These are phyloP conservation scores for Cricetomys ansorgei DNA, from an alignment of 2,113 vertebrate species.

Conservation along the genomic window DNA sequence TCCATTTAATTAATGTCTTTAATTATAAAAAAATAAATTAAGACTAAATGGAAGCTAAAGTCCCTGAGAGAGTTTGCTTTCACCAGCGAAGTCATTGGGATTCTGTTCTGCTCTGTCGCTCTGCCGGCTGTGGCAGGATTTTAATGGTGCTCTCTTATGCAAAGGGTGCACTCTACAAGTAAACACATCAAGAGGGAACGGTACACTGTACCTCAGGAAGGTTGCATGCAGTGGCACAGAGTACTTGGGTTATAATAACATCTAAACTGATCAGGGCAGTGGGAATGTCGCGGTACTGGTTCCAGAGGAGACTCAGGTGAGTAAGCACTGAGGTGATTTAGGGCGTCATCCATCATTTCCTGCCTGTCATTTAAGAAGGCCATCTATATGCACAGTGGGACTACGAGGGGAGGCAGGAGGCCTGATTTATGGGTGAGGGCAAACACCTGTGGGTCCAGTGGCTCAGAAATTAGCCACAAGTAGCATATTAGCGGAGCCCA, in stretches of 20 bases:
- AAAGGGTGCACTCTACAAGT: slow-evolving; percentile 83
- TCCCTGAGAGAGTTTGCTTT: background rate
- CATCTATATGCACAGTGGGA: slow-evolving; percentile 93
- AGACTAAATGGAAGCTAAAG: slow-evolving; percentile 5
- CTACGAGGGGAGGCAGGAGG: slow-evolving; percentile 82
- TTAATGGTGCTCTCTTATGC: slow-evolving; percentile 84
- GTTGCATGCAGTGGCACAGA: slow-evolving; percentile 83
- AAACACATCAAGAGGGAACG: slow-evolving; percentile 87
- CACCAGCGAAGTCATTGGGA: slow-evolving; percentile 37
- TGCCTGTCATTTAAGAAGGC: slow-evolving; percentile 94
- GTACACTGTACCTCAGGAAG: slow-evolving; percentile 88
- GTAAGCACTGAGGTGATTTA: slow-evolving; percentile 89
- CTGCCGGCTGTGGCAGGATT: slow-evolving; percentile 74
- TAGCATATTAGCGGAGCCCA: slow-evolving; percentile 98
- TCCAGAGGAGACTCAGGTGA: slow-evolving; percentile 87
- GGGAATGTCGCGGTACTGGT: slow-evolving; percentile 84
- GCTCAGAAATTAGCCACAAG: slow-evolving; percentile 99
- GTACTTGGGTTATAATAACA: slow-evolving; percentile 93
- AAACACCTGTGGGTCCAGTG: slow-evolving; percentile 96
- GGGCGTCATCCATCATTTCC: slow-evolving; percentile 93
- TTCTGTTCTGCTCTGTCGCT: slow-evolving; percentile 65
- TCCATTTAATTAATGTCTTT: slow-evolving; percentile 73
- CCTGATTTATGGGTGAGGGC: slow-evolving; percentile 93
- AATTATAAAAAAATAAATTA: slow-evolving; percentile 70
- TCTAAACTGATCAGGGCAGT: slow-evolving; percentile 87